Evolutionary conservation across 2,888 invertebrate species (phyloP).

Genomic region (Pristionchus japonicus): DNA sequence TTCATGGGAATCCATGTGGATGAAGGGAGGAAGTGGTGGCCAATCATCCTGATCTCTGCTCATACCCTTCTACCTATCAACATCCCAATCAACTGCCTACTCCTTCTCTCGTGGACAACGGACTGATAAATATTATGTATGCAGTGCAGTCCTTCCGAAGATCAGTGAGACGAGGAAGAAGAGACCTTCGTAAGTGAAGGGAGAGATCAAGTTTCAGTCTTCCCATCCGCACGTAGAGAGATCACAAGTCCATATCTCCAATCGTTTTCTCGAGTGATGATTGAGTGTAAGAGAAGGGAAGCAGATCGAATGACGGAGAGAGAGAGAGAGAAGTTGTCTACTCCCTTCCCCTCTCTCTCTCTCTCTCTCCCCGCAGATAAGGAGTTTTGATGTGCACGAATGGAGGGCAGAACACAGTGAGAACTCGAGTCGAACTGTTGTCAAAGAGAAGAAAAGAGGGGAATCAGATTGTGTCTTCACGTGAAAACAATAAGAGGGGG

Average conservation of each 20-base stretch:
- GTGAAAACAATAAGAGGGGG: neutral
- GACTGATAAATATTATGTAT: neutral
- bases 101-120: neutral
- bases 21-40: neutral
- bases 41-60: neutral
- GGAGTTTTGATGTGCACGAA: slow-evolving; percentile 23
- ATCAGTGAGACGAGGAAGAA: neutral
- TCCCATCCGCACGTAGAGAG: neutral
- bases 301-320: neutral
- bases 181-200: neutral
- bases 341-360: neutral
- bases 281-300: neutral
- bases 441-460: no score
- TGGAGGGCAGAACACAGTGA: neutral
- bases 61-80: neutral
- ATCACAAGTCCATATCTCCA: neutral
- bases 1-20: neutral
- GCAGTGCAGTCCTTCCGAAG: neutral
- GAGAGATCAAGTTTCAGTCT: neutral
- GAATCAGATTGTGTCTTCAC: neutral
- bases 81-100: neutral
- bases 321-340: neutral
- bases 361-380: neutral
- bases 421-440: neutral
- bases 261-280: neutral